A percentile compares a stretch with the other conserved stretches of the same genome.
Conservation (phyloP, 2,113 vertebrate species). For the Lophura nycthemera region DNA sequence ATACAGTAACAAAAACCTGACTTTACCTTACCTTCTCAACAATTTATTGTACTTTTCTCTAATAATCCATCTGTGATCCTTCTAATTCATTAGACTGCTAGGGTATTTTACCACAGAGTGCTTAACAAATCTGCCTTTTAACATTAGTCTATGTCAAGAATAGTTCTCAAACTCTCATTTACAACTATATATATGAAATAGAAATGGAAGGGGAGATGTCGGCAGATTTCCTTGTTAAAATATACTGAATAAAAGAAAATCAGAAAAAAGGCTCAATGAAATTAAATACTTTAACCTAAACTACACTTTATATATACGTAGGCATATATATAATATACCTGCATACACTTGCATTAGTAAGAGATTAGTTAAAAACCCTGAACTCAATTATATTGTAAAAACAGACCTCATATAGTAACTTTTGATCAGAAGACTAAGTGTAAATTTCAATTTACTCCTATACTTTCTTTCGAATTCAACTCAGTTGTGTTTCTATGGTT, state of each 20-base stretch:
- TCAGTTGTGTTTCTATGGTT: constrained; percentile 49
- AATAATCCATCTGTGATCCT: constrained; percentile 31
- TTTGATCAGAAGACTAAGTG: constrained; percentile 24
- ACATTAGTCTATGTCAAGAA: not conserved
- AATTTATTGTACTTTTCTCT: constrained; percentile 30
- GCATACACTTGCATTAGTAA: not conserved
- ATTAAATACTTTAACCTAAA: not conserved
- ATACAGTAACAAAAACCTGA: constrained; percentile 26
- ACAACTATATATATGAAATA: not conserved
- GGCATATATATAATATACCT: not conserved
- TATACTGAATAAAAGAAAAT: not conserved
- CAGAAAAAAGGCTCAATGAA: not conserved
- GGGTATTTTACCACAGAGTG: not conserved
- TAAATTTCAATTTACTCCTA: constrained; percentile 40
- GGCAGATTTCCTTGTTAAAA: not conserved
- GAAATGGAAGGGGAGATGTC: not conserved
- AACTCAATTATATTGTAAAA: not conserved
- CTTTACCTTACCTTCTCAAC: constrained; percentile 31
- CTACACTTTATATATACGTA: not conserved
- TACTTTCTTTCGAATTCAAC: constrained; percentile 6
- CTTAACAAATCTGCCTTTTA: not conserved
- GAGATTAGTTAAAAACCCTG: not conserved
- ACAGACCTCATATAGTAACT: not conserved
- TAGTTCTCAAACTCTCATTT: not conserved
- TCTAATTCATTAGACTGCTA: not conserved